Base-by-base conservation (phyloP, 2,113 vertebrate species). In the Zingel zingel region DNA sequence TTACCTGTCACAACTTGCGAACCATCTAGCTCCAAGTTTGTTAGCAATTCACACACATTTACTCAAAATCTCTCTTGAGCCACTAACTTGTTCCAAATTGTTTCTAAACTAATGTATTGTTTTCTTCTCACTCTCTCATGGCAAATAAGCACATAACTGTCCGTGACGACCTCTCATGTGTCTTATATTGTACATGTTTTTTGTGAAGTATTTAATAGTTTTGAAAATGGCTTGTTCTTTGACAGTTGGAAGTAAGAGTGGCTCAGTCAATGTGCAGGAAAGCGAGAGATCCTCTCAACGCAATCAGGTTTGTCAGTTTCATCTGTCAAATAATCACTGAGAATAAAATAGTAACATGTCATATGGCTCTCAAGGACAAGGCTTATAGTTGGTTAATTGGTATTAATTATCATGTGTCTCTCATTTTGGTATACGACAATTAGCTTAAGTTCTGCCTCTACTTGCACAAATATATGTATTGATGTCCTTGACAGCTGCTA, bases 361-460 rank as follows among this genome's bases (percentile, higher is more conserved):
- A 5, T 56, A n/a, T 43, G 39, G n/a, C 58, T 82, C 54, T 18
- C 21, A 51, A 69, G 62, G 30, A 82, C 63, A 54, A 43, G 43
- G 13, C 83, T 71, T 70, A 79, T 79, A 0, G 5, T 68, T 12
- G 23, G 75, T 68, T 89, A 82, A 89, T 89, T 86, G 61, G 36
- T 72, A 72, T 86, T 88, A 90, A 89, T 92, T 93, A 90, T 85
- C 89, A 81, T 43, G 3, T 87, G 71, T 67, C 61, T 84, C 39
- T 84, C n/a, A 72, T 78, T 84, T 82, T 61, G 39, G 36, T 51
- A 56, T 14, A 2, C 53, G 50, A 48, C 80, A 88, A 85, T 91
- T 85, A 87, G 66, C 79, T 74, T 18, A 68, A 64, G 51, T 79
- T 89, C 70, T 30, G 7, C 43, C 67, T 79, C 5, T 4, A 68